Conservation (phyloP, 1,140 invertebrate genomes). For the Bactericera cockerelli region DNA sequence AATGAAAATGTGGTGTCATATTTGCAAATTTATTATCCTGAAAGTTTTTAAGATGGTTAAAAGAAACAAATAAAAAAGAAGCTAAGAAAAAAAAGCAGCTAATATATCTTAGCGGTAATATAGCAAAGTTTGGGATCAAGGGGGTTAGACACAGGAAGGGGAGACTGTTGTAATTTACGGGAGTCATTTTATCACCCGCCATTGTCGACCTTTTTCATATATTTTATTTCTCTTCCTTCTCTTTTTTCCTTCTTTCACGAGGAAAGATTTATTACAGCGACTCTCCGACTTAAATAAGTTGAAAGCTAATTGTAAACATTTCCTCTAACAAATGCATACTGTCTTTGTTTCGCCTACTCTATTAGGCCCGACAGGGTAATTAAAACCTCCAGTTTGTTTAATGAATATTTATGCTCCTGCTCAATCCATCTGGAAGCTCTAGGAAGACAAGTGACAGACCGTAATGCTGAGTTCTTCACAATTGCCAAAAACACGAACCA, state of each 20-base stretch:
- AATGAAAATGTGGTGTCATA: constrained; percentile 5
- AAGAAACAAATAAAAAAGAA: constrained; percentile 9
- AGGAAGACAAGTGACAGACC: too few relatives aligned
- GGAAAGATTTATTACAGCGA: constrained; percentile 2
- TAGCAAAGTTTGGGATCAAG: background rate
- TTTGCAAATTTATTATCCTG: constrained; percentile 7
- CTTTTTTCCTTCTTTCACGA: constrained; percentile 5
- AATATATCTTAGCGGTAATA: constrained; percentile 8
- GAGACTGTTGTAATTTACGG: constrained; percentile 5
- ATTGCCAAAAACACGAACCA: too few relatives aligned
- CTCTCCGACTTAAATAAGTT: background rate
- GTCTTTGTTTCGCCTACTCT: too few relatives aligned
- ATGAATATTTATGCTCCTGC: too few relatives aligned
- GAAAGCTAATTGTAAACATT: constrained; percentile 9
- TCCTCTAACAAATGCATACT: constrained; percentile 3
- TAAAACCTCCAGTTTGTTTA: too few relatives aligned
- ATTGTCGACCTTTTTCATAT: constrained; percentile 9
- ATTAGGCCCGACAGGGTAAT: too few relatives aligned
- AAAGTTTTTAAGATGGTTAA: constrained; percentile 9
- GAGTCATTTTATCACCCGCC: constrained; percentile 7
- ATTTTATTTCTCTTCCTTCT: background rate
- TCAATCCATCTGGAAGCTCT: too few relatives aligned
- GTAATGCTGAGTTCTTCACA: too few relatives aligned
- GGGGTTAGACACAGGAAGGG: background rate
- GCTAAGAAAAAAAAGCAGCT: background rate